These are phyloP conservation scores for Parazoanthus atlanticus DNA, from an alignment of 92 coral and sea anemone species.

Conservation along the genomic window DNA sequence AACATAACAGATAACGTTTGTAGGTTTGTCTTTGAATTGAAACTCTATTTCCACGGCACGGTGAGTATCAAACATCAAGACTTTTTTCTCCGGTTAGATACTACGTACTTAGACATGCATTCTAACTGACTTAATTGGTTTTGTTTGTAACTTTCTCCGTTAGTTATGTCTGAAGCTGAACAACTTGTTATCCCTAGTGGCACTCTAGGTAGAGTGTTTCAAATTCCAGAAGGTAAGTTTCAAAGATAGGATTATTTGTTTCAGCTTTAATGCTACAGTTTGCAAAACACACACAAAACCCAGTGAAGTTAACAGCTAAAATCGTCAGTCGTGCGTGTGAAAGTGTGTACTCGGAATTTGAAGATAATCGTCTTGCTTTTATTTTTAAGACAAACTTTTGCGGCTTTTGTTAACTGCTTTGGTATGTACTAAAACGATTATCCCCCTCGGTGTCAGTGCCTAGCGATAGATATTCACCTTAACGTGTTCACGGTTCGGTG, in stretches of 20 bases:
- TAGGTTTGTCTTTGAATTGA: not conserved
- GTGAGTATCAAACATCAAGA: too few species aligned
- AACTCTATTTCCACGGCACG: not conserved
- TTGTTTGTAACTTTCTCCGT: not conserved
- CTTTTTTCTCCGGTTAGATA: not conserved
- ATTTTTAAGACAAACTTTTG: too few species aligned
- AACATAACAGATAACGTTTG: too few species aligned
- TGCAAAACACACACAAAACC: not conserved
- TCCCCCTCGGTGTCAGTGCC: too few species aligned
- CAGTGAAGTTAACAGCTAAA: not conserved
- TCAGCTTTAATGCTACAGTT: not conserved
- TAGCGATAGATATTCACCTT: too few species aligned
- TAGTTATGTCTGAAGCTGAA: slow-evolving; percentile 67
- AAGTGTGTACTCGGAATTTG: too few species aligned
- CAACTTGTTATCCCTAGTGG: slow-evolving; percentile 83
- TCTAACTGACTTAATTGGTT: not conserved
- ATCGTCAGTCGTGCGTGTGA: too few species aligned
- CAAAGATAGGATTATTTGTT: not conserved
- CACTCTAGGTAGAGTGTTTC: slow-evolving; percentile 76
- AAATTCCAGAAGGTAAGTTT: slow-evolving; percentile 76
- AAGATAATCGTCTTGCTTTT: too few species aligned
- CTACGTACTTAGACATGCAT: too few species aligned
- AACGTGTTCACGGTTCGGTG: not conserved
- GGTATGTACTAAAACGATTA: too few species aligned
- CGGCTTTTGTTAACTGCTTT: too few species aligned